Percentiles rank a stretch among this genome's conserved stretches.
These are phyloP conservation scores for Antrozous pallidus DNA, from an alignment of 2,797 vertebrate species.

Conservation along the genomic window DNA sequence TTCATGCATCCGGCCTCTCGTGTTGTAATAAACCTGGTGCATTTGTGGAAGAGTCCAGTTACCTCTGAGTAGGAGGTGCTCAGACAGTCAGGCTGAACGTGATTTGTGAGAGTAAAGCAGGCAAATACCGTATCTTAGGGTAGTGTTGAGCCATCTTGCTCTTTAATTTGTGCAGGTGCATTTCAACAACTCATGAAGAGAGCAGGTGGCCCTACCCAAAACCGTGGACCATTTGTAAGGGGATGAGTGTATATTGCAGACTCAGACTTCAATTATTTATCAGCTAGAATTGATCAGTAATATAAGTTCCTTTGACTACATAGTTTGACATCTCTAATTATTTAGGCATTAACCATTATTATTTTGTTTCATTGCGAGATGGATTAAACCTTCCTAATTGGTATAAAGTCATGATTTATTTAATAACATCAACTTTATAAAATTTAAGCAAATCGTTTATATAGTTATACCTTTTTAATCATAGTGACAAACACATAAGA, in stretches of 20 bases:
- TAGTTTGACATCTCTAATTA: background rate
- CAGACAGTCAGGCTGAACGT: background rate
- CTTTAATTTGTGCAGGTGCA: background rate
- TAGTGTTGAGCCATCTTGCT: background rate
- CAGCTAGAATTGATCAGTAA: background rate
- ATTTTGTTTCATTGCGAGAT: background rate
- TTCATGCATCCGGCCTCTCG: too few relatives aligned
- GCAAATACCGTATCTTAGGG: background rate
- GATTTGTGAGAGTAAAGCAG: constrained; percentile 14
- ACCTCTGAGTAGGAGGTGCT: background rate
- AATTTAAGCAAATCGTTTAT: background rate
- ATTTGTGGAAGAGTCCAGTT: background rate
- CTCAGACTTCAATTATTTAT: background rate
- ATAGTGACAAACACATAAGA: background rate
- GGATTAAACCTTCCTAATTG: background rate
- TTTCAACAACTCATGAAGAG: background rate
- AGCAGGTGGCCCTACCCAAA: background rate
- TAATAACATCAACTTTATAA: background rate
- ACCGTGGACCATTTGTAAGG: rapidly evolving
- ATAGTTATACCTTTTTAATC: background rate
- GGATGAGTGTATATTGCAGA: background rate
- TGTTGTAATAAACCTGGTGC: background rate
- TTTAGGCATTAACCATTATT: background rate
- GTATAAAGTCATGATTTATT: background rate
- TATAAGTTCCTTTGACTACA: background rate